phyloP scores from a whole-genome alignment of 2,888 invertebrate genomes.

The Phaedon cochleariae region DNA sequence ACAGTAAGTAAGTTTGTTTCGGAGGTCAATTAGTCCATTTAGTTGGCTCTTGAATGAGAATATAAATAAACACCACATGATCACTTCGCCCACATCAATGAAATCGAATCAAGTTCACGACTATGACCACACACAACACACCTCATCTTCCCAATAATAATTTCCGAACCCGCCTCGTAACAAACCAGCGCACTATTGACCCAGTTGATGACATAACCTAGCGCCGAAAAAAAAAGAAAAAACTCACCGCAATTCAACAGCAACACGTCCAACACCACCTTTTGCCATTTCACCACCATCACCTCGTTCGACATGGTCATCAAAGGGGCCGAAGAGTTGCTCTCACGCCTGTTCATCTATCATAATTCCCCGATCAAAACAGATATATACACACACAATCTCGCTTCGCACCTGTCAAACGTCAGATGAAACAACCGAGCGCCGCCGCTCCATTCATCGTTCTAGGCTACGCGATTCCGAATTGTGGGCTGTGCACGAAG shows the following conservation, averaged over 20 bases:
- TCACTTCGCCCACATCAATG: too few relatives aligned
- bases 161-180: conserved; percentile 1
- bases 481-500: too few relatives aligned
- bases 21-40: too few relatives aligned
- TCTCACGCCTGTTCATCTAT: conserved; percentile 7
- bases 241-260: conserved; percentile 71
- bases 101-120: too few relatives aligned
- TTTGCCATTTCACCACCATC: conserved; percentile 62
- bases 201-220: conserved; percentile 56
- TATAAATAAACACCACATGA: too few relatives aligned
- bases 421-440: background rate
- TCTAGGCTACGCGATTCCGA: too few relatives aligned
- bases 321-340: background rate
- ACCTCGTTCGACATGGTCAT: conserved; percentile 33
- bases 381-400: too few relatives aligned
- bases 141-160: background rate
- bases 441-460: background rate
- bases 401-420: background rate
- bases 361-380: background rate
- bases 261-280: conserved; percentile 73
- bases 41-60: too few relatives aligned
- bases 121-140: too few relatives aligned
- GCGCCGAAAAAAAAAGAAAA: background rate
- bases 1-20: too few relatives aligned
- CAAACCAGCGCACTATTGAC: conserved; percentile 34